Conservation (phyloP, 2,888 invertebrate genomes). For the Clunio marinus region DNA sequence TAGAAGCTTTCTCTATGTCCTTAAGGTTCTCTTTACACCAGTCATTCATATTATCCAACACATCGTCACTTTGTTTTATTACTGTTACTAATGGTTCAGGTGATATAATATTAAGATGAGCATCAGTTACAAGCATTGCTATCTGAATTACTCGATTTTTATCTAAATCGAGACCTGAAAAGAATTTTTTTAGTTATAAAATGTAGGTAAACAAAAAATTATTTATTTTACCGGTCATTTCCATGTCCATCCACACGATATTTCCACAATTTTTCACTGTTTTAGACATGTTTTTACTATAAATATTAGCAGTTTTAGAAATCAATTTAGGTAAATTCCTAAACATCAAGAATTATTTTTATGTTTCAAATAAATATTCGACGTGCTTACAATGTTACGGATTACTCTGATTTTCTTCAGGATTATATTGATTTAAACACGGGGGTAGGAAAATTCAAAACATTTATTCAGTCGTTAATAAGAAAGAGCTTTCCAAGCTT, state of each 20-base stretch:
- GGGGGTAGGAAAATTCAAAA: too few relatives aligned
- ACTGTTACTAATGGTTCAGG: slow-evolving; percentile 66
- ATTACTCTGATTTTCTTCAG: too few relatives aligned
- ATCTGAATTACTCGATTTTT: slow-evolving; percentile 82
- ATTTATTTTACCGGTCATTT: slow-evolving; percentile 70
- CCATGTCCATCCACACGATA: slow-evolving; percentile 73
- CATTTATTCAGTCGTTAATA: too few relatives aligned
- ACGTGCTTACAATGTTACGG: too few relatives aligned
- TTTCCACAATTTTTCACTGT: slow-evolving; percentile 38
- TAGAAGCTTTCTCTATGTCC: background rate
- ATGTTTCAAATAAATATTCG: too few relatives aligned
- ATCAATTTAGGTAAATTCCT: too few relatives aligned
- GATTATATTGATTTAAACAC: too few relatives aligned
- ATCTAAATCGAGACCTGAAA: slow-evolving; percentile 62
- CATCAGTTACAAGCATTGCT: slow-evolving; percentile 83
- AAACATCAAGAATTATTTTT: too few relatives aligned
- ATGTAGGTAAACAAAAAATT: background rate
- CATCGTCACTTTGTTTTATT: slow-evolving; percentile 69
- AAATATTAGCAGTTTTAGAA: too few relatives aligned
- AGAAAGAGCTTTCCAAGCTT: too few relatives aligned
- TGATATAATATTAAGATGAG: slow-evolving; percentile 68
- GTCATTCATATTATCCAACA: slow-evolving; percentile 71
- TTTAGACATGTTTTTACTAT: too few relatives aligned
- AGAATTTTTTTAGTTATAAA: background rate
- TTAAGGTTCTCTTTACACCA: slow-evolving; percentile 66